Conservation (phyloP, 92 coral and sea anemone genomes). For the Virgularia gustaviana region DNA sequence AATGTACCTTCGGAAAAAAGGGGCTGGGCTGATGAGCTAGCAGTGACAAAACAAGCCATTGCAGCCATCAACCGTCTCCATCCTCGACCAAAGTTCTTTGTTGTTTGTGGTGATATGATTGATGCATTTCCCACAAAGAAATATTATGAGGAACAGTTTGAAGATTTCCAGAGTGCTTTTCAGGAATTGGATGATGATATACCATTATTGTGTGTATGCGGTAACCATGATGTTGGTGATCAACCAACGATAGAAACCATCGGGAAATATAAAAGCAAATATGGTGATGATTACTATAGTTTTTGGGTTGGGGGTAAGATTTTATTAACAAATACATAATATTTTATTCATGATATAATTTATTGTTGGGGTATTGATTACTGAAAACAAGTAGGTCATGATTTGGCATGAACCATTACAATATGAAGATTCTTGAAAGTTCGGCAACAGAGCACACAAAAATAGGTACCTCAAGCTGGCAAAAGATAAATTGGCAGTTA, state of each 20-base stretch:
- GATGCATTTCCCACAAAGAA: slow-evolving; percentile 78
- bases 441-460: too few relatives aligned
- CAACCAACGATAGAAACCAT: slow-evolving; percentile 74
- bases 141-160: slow-evolving; percentile 77
- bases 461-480: too few relatives aligned
- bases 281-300: slow-evolving; percentile 88
- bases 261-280: slow-evolving; percentile 70
- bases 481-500: too few relatives aligned
- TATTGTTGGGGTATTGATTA: too few relatives aligned
- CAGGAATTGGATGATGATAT: slow-evolving; percentile 79
- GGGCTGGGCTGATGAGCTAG: slow-evolving; percentile 82
- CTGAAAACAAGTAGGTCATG: too few relatives aligned
- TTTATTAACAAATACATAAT: too few relatives aligned
- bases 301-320: slow-evolving; percentile 99
- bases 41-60: slow-evolving; percentile 68
- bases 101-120: slow-evolving; percentile 98
- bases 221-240: slow-evolving; percentile 93
- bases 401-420: too few relatives aligned
- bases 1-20: slow-evolving; percentile 54
- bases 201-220: slow-evolving; percentile 92
- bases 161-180: slow-evolving; percentile 79
- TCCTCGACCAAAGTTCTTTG: slow-evolving; percentile 91
- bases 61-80: slow-evolving; percentile 71
- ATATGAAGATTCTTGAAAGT: too few relatives aligned
- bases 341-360: too few relatives aligned